phyloP scores from a whole-genome alignment of 2,113 vertebrate species.

The Camelus dromedarius region DNA sequence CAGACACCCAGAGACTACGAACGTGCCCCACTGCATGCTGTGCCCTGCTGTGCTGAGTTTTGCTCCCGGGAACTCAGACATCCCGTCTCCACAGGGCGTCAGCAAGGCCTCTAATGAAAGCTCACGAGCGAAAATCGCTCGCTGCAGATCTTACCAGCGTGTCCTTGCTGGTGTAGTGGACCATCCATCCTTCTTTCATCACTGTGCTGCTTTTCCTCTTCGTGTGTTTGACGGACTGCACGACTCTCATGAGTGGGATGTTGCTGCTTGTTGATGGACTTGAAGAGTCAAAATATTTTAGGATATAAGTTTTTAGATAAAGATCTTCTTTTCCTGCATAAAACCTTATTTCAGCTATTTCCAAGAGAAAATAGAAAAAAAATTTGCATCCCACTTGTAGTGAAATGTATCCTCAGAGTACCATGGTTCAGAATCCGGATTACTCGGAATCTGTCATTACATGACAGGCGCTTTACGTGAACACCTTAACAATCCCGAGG shows the following conservation, averaged over 20 bases:
- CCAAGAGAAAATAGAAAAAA: conserved; percentile 55
- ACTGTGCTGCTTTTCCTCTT: conserved; percentile 97
- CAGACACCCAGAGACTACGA: not conserved
- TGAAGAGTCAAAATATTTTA: conserved; percentile 82
- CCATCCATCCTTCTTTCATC: conserved; percentile 98
- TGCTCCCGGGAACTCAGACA: not conserved
- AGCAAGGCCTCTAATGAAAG: not conserved
- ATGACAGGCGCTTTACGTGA: not conserved
- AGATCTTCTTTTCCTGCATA: conserved; percentile 37
- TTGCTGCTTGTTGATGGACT: conserved; percentile 97
- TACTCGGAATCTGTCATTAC: not conserved
- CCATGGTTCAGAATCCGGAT: not conserved
- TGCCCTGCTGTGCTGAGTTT: not conserved
- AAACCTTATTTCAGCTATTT: conserved; percentile 29
- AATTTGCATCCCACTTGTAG: not conserved
- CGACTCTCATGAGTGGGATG: conserved; percentile 97
- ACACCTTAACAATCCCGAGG: not conserved
- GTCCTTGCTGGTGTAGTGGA: conserved; percentile 98
- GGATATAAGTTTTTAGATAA: conserved; percentile 52
- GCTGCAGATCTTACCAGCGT: conserved; percentile 89
- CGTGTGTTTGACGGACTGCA: conserved; percentile 97
- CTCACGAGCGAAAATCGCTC: not conserved
- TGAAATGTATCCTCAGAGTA: conserved; percentile 12
- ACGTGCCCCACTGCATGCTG: not conserved
- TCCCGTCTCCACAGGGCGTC: not conserved